These are phyloP conservation scores for Azorinus chamasolen DNA, from an alignment of 2,888 invertebrate genomes.

Conservation along the genomic window DNA sequence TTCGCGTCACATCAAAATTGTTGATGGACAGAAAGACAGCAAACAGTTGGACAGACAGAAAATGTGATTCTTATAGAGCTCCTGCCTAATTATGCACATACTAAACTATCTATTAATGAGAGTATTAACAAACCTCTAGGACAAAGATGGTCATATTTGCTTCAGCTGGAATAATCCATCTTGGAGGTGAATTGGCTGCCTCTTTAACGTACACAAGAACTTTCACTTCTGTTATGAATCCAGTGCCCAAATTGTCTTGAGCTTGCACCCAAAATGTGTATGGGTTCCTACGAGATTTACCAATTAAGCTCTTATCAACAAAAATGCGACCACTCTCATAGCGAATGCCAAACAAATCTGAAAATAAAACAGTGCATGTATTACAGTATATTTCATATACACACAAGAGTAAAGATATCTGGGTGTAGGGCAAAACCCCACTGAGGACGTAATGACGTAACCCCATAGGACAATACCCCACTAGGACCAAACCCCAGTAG, in stretches of 20 bases:
- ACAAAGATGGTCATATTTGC: constrained; percentile 93
- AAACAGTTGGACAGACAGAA: too few relatives aligned
- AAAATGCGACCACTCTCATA: constrained; percentile 93
- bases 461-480: too few relatives aligned
- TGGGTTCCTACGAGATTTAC: constrained; percentile 87
- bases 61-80: too few relatives aligned
- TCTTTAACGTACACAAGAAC: constrained; percentile 89
- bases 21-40: too few relatives aligned
- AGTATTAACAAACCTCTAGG: constrained; percentile 89
- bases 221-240: constrained; percentile 87
- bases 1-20: too few relatives aligned
- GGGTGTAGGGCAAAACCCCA: too few relatives aligned
- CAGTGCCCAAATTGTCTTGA: constrained; percentile 47
- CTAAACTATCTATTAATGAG: too few relatives aligned
- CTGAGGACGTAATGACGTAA: too few relatives aligned
- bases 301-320: constrained; percentile 91
- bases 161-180: constrained; percentile 92
- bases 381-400: not conserved
- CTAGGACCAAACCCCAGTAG: too few relatives aligned
- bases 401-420: too few relatives aligned
- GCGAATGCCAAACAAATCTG: constrained; percentile 92
- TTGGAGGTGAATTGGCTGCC: constrained; percentile 90
- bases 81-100: too few relatives aligned
- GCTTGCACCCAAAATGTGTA: constrained; percentile 87
- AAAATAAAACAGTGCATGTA: not conserved